Evolutionary conservation across 2,888 invertebrate genomes (phyloP).

Genomic region (Polyploca ridens): DNA sequence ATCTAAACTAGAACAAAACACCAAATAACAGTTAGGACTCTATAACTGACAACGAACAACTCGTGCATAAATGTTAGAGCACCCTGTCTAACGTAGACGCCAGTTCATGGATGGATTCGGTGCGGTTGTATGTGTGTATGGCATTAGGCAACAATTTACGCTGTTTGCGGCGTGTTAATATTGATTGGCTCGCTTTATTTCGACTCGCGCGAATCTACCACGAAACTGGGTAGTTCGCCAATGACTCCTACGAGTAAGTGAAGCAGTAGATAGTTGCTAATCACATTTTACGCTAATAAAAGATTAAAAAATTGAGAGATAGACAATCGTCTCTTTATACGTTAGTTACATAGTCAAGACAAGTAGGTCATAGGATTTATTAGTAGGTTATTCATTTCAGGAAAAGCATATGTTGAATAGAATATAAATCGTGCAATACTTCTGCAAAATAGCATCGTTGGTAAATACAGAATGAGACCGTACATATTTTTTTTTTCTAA

Average conservation of each 20-base stretch:
- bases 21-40: background rate
- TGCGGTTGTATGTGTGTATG: conserved; percentile 69
- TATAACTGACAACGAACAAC: background rate
- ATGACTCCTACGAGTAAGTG: conserved; percentile 22
- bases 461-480: too few relatives aligned
- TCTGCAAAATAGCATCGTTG: too few relatives aligned
- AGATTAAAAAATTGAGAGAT: too few relatives aligned
- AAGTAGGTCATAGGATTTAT: too few relatives aligned
- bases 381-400: too few relatives aligned
- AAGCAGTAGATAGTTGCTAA: conserved; percentile 25
- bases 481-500: too few relatives aligned
- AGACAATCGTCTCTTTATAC: too few relatives aligned
- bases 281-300: background rate
- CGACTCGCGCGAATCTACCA: conserved; percentile 79
- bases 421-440: too few relatives aligned
- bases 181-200: conserved; percentile 85
- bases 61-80: conserved; percentile 37
- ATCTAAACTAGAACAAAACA: background rate
- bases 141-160: conserved; percentile 85
- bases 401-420: too few relatives aligned
- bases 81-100: conserved; percentile 65
- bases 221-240: conserved; percentile 62
- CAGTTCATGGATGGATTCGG: conserved; percentile 53
- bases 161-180: conserved; percentile 85
- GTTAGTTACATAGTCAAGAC: too few relatives aligned